Evolutionary conservation across 2,113 vertebrate genomes (phyloP), one percentile per base, ranked within the genome.

Genomic region (Microtus montanus): DNA sequence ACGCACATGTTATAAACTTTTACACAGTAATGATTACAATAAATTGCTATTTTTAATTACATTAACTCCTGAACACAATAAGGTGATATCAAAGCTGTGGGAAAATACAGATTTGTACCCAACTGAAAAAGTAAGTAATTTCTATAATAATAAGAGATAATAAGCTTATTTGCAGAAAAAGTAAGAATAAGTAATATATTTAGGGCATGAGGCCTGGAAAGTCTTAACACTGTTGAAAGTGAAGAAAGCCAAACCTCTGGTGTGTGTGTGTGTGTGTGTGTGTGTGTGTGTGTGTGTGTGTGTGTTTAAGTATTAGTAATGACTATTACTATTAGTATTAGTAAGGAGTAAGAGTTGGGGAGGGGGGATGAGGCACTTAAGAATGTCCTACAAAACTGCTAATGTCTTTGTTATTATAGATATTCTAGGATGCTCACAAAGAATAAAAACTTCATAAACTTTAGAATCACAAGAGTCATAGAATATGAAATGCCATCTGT

Each of bases 91-190:
- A 83, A 41, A 63, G 11, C 3, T 52, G 19, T 33, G 9, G 38
- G 38, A 64, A 92, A 90, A 77, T 14, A 61, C 24, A 91, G 41
- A 28, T 13, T n/a, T 83, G 13, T 33, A 91, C 74, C 12, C 13
- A 17, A 93, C 33, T n/a, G 88, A 96, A 90, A 75, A 92, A 61
- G 12, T 52, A 93, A 71, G 35, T 10, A 44, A 66, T 87, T 20
- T 94, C 68, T 35, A 20, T 54, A 73, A 82, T 74, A 89, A 24
- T 63, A 49, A 83, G 5, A 90, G 7, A 89, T 92, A 47, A 3
- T 92, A 33, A 90, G 26, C 71, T 94, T 19, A 73, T 74, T 47
- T 58, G 38, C 7, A 89, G 54, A 93, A 97, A 86, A 92, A 75
- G 19, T 58, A 58, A 58, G 19, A 52, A 15, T 75, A 88, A 92